Conservation (phyloP, 2,888 invertebrate genomes). For the Tryphoninae sp. region DNA sequence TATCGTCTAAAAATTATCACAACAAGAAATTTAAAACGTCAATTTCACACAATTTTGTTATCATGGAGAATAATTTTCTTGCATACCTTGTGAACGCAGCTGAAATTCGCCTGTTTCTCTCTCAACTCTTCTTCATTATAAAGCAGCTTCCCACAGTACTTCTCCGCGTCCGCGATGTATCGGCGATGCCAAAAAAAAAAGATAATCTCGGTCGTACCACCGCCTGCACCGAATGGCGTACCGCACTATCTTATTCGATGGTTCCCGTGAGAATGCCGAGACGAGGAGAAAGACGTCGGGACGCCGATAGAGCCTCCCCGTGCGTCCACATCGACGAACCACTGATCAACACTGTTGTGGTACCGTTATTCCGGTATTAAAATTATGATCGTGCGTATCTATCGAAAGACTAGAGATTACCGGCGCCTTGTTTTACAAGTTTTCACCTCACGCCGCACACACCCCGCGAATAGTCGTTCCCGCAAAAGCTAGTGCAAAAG, state of each 20-base stretch:
- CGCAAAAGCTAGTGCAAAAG: neutral
- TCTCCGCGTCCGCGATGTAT: slow-evolving; percentile 36
- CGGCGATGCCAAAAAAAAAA: slow-evolving; percentile 3
- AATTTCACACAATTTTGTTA: neutral
- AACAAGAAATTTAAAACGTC: neutral
- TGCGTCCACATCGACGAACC: slow-evolving; percentile 30
- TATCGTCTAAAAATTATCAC: neutral
- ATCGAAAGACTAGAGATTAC: neutral
- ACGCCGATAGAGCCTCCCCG: slow-evolving; percentile 50
- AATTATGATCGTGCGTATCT: neutral
- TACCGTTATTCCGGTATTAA: neutral
- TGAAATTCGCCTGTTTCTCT: slow-evolving; percentile 31
- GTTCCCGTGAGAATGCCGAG: slow-evolving; percentile 47
- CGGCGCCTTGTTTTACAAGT: neutral
- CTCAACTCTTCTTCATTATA: slow-evolving; percentile 59
- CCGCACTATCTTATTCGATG: slow-evolving; percentile 32
- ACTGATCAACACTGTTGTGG: slow-evolving; percentile 2
- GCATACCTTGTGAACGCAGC: slow-evolving; percentile 49
- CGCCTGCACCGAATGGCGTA: slow-evolving; percentile 49
- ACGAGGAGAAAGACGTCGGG: slow-evolving; percentile 36
- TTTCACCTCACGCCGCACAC: neutral
- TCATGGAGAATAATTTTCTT: neutral
- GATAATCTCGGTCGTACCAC: slow-evolving; percentile 10
- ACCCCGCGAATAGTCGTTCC: neutral
- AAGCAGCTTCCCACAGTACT: slow-evolving; percentile 19